phyloP scores from a whole-genome alignment of 2,888 invertebrate species.

The Drosophila pseudotakahashii region DNA sequence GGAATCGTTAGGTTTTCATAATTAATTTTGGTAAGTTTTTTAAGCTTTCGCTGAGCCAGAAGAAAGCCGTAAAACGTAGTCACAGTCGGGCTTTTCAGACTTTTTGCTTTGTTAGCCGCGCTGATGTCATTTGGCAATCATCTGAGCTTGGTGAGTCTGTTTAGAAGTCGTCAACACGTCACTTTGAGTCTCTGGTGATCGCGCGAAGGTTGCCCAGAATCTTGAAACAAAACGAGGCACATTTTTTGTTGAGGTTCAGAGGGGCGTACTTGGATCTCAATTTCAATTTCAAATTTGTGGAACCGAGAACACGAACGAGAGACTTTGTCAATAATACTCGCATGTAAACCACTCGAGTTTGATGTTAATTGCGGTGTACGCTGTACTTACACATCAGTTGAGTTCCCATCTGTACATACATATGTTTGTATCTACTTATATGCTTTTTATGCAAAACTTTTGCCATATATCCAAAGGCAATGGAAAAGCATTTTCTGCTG shows the following conservation, averaged over 20 bases:
- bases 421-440: not conserved
- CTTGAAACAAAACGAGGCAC: constrained; percentile 36
- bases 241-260: constrained; percentile 20
- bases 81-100: constrained; percentile 21
- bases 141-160: constrained; percentile 47
- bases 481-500: constrained; percentile 47
- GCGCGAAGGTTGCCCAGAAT: constrained; percentile 64
- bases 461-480: constrained; percentile 23
- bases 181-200: constrained; percentile 27
- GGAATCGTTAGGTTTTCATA: constrained; percentile 8
- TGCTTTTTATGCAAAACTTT: constrained; percentile 42
- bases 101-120: constrained; percentile 31
- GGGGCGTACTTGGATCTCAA: constrained; percentile 47
- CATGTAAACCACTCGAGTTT: constrained; percentile 25
- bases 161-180: constrained; percentile 58
- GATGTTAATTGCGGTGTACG: constrained; percentile 38
- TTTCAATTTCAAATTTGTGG: constrained; percentile 24
- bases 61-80: constrained; percentile 36
- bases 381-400: constrained; percentile 21
- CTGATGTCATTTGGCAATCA: constrained; percentile 73
- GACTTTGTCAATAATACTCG: constrained; percentile 58
- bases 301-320: constrained; percentile 22
- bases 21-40: constrained; percentile 32
- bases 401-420: not conserved
- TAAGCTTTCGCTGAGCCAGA: constrained; percentile 56